These are phyloP conservation scores for Cairina moschata DNA, from an alignment of 2,113 vertebrate species.

Conservation along the genomic window DNA sequence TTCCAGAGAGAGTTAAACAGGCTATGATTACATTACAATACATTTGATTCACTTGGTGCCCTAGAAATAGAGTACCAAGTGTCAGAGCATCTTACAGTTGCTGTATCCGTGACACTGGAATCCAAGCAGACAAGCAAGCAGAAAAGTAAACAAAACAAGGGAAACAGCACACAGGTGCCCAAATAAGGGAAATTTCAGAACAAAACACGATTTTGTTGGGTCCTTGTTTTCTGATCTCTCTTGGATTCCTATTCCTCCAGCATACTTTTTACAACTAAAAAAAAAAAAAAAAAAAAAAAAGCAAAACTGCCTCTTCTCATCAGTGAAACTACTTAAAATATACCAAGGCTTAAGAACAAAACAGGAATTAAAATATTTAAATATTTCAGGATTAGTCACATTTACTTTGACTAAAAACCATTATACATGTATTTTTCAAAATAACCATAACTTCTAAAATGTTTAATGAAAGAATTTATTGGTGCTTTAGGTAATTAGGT, in stretches of 20 bases:
- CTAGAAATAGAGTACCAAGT: neutral
- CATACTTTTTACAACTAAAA: neutral
- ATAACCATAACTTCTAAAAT: neutral
- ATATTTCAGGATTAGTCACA: neutral
- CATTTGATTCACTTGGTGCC: neutral
- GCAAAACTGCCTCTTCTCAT: neutral
- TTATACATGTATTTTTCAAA: neutral
- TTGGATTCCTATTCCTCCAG: neutral
- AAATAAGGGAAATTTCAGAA: neutral
- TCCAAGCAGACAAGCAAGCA: neutral
- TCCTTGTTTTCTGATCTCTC: neutral
- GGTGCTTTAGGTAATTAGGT: neutral
- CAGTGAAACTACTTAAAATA: neutral
- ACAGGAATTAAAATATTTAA: neutral
- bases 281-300: neutral
- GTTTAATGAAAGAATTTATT: neutral
- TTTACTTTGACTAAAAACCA: neutral
- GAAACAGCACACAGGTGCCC: neutral
- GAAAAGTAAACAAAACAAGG: slow-evolving; percentile 20
- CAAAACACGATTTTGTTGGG: neutral
- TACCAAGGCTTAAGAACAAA: neutral
- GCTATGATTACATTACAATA: neutral
- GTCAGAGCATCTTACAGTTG: neutral
- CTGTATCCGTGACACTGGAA: neutral
- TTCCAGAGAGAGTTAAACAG: neutral